Conservation (phyloP, 1,140 invertebrate genomes). For the Olivierus martensii region DNA sequence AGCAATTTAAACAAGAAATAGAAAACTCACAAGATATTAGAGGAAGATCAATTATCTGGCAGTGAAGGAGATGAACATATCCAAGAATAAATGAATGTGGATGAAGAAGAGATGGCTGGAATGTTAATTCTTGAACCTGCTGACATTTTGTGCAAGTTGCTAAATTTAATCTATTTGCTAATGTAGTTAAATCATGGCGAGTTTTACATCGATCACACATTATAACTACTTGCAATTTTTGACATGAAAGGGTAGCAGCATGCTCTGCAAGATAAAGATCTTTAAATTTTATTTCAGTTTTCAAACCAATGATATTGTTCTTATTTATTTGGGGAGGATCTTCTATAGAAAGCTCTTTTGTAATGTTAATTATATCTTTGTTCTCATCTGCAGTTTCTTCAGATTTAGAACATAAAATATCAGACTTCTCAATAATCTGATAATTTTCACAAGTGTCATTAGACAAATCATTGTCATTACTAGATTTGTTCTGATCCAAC, state of each 20-base stretch:
- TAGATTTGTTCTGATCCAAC: too few relatives aligned
- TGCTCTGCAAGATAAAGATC: conserved; percentile 25
- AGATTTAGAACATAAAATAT: too few relatives aligned
- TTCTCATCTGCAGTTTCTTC: too few relatives aligned
- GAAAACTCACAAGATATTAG: conserved; percentile 25
- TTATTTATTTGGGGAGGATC: too few relatives aligned
- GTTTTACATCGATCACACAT: conserved; percentile 30
- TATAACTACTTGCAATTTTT: conserved; percentile 22
- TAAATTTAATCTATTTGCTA: conserved; percentile 21
- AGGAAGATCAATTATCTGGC: conserved; percentile 27
- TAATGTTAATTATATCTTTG: too few relatives aligned
- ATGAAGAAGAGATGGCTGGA: conserved; percentile 26
- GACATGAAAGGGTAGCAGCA: conserved; percentile 24
- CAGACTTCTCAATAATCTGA: too few relatives aligned
- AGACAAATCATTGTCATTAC: too few relatives aligned
- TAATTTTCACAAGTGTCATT: too few relatives aligned
- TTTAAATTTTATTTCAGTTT: conserved; percentile 25
- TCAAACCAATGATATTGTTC: too few relatives aligned
- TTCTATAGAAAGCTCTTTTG: too few relatives aligned
- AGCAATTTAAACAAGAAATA: conserved; percentile 27
- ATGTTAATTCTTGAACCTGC: conserved; percentile 22
- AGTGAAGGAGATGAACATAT: conserved; percentile 29
- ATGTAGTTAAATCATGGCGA: conserved; percentile 22
- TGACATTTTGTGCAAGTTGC: conserved; percentile 27
- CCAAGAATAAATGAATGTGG: conserved; percentile 27